Evolutionary conservation across 2,113 vertebrate species (phyloP), one percentile per base, ranked within the genome.

Genomic region (Myotis brandtii): DNA sequence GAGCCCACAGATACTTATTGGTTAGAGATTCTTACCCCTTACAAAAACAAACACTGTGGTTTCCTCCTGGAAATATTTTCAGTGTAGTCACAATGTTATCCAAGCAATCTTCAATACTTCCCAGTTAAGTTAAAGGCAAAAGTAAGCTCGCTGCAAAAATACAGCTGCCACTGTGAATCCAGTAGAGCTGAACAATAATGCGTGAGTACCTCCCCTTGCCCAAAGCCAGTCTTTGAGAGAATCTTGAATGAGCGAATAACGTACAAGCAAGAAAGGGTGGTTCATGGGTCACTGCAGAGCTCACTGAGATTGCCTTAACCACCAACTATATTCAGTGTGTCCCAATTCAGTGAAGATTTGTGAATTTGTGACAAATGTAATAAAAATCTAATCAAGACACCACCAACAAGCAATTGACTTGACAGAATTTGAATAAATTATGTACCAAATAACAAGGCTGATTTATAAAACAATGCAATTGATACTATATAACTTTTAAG

Each of bases 41-140:
- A 79, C 0, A 83, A 81, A 80, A 89, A 67, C 17, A 90, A 92
- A 81, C 16, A 32, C 7, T 70, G 6, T 73, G 67, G 18, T 30
- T 94, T 82, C 21, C 23, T 89, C 34, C 50, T 83, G n/a, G 25
- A 86, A 93, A 90, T 84, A 46, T 64, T 93, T 93, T 69, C 93
- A 82, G 81, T 18, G 34, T 20, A 34, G 32, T n/a, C 25, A 86
- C 7, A 79, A 64, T 73, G 85, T 86, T 64, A 91, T 84, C n/a
- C 73, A 86, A 46, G 34, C 13, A 91, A 18, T 92, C 86, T 95
- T 89, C 21, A 93, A 46, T 80, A 93, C 82, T 95, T 95, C 79
- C 75, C 20, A 91, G 73, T 95, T 75, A 95, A 56, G 64, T 83
- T 69, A 88, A 89, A 94, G 91, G 67, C 23, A 87, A 97, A 97